A percentile compares a stretch with the other conserved stretches of the same genome.
These are phyloP conservation scores for Dinoponera quadriceps DNA, from an alignment of 1,140 invertebrate genomes.

Conservation along the genomic window DNA sequence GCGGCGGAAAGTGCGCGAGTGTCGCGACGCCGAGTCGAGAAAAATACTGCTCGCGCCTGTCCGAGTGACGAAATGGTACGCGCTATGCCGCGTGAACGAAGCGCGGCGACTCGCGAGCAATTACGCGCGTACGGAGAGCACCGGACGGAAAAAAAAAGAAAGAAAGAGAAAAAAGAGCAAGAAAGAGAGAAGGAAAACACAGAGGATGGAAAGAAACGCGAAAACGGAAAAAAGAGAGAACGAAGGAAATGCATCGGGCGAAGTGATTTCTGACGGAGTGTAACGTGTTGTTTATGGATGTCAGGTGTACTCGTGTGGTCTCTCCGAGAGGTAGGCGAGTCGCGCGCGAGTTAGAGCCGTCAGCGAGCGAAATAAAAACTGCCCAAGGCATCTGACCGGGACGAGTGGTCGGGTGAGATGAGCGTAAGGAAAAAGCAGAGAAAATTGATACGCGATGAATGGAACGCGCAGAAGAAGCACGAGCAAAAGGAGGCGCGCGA, in stretches of 20 bases:
- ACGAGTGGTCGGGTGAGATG: neutral
- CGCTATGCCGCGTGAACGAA: constrained; percentile 15
- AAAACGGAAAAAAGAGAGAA: constrained; percentile 12
- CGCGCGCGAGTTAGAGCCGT: constrained; percentile 27
- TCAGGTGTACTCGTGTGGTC: constrained; percentile 27
- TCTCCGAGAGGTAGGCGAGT: constrained; percentile 6
- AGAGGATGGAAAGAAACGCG: neutral
- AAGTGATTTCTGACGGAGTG: constrained; percentile 31
- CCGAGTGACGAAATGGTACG: constrained; percentile 17
- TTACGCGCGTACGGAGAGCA: neutral
- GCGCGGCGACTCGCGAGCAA: constrained; percentile 21
- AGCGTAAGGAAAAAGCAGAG: constrained; percentile 51
- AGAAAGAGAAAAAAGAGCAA: constrained; percentile 31
- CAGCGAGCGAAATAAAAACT: constrained; percentile 53
- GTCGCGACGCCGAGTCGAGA: neutral
- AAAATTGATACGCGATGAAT: constrained; percentile 43
- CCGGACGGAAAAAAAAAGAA: constrained; percentile 1
- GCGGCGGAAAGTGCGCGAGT: neutral
- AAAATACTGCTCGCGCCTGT: constrained; percentile 14
- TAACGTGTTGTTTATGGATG: constrained; percentile 50
- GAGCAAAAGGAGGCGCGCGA: constrained; percentile 47
- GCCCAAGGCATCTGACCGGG: constrained; percentile 39
- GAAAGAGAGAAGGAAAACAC: neutral
- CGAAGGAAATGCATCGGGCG: constrained; percentile 3
- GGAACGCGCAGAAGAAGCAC: constrained; percentile 39